A percentile compares a stretch with the other conserved stretches of the same genome.
Evolutionary conservation across 2,888 invertebrate genomes (phyloP).

Genomic region (Gasteruption jaculator): DNA sequence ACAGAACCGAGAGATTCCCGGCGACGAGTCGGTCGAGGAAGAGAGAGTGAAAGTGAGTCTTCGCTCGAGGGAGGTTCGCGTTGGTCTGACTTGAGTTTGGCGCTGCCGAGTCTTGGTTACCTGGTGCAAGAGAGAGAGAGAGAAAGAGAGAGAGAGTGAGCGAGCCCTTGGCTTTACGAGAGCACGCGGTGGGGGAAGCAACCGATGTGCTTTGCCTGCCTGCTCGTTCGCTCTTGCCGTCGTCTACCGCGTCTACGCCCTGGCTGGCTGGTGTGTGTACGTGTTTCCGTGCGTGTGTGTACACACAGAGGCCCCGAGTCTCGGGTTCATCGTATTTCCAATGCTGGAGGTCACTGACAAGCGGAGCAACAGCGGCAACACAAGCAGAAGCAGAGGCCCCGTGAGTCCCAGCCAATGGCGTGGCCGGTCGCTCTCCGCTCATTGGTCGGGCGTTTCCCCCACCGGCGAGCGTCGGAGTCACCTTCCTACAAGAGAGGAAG

Average conservation of each 20-base stretch:
- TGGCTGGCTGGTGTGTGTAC: constrained; percentile 56
- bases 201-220: constrained; percentile 29
- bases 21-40: constrained; percentile 7
- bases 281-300: constrained; percentile 49
- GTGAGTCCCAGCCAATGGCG: constrained; percentile 43
- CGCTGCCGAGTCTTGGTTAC: constrained; percentile 45
- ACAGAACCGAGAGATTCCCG: not conserved
- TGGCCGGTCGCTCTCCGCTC: constrained; percentile 28
- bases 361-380: constrained; percentile 53
- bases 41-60: constrained; percentile 51
- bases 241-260: constrained; percentile 52
- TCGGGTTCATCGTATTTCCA: constrained; percentile 73
- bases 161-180: too few species aligned
- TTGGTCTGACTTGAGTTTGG: constrained; percentile 49
- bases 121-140: too few species aligned
- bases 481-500: constrained; percentile 52
- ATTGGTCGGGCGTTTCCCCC: constrained; percentile 29
- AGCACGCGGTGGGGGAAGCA: constrained; percentile 32
- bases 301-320: constrained; percentile 48
- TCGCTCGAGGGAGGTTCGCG: constrained; percentile 52
- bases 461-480: constrained; percentile 17
- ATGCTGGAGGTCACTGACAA: constrained; percentile 83
- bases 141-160: constrained; percentile 1
- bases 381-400: constrained; percentile 51
- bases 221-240: constrained; percentile 22